A percentile compares a stretch with the other conserved stretches of the same genome.
Evolutionary conservation across 2,113 vertebrate genomes (phyloP).

Genomic region (Sphyrna mokarran): DNA sequence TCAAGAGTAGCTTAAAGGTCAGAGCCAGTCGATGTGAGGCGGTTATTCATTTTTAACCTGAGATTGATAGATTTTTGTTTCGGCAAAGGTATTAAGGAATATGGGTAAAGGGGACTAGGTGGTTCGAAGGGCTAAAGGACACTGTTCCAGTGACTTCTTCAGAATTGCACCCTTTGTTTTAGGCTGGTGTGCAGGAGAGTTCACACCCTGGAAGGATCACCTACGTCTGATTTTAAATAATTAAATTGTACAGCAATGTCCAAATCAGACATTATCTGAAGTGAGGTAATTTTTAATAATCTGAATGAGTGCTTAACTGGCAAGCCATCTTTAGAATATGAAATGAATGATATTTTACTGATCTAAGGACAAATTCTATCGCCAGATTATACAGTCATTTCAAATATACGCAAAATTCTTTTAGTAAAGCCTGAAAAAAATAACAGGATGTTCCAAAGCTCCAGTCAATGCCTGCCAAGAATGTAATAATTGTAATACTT

Average conservation of each 20-base stretch:
- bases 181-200: too few relatives aligned
- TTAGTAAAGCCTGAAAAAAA: background rate
- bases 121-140: background rate
- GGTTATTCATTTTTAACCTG: background rate
- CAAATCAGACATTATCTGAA: background rate
- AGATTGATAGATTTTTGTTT: background rate
- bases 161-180: background rate
- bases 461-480: background rate
- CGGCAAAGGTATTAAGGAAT: background rate
- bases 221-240: too few relatives aligned
- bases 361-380: background rate
- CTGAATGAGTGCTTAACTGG: background rate
- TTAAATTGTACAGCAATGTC: too few relatives aligned
- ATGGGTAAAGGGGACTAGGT: background rate
- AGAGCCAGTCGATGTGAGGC: background rate
- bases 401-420: background rate
- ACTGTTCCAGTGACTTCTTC: background rate
- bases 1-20: background rate
- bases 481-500: background rate
- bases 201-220: too few relatives aligned
- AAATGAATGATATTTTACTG: slow-evolving; percentile 2
- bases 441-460: background rate
- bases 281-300: background rate
- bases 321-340: background rate
- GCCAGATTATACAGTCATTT: background rate